Conservation (phyloP, 1,140 invertebrate genomes). For the Protaetia brevitarsis region DNA sequence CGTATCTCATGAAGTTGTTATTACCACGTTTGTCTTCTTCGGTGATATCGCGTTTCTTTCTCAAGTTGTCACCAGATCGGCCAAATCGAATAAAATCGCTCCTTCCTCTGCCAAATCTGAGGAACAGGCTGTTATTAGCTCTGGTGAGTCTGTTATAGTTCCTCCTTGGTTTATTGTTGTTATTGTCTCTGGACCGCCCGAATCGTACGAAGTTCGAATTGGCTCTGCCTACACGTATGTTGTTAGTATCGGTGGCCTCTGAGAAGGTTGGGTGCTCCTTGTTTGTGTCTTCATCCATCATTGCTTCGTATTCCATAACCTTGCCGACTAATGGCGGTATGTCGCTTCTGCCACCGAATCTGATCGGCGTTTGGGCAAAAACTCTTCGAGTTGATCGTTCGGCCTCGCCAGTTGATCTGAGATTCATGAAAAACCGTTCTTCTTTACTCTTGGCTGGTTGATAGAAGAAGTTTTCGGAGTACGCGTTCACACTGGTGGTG, state of each 20-base stretch:
- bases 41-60: neutral
- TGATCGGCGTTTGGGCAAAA: neutral
- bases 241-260: slow-evolving; percentile 17
- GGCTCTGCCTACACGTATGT: slow-evolving; percentile 28
- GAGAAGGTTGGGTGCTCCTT: neutral
- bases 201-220: slow-evolving; percentile 34
- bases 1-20: slow-evolving; percentile 24
- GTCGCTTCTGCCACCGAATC: slow-evolving; percentile 9
- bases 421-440: neutral
- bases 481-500: neutral
- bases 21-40: slow-evolving; percentile 16
- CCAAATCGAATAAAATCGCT: slow-evolving; percentile 9
- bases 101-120: slow-evolving; percentile 3
- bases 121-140: slow-evolving; percentile 25
- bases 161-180: neutral
- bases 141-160: slow-evolving; percentile 29
- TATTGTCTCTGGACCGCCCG: slow-evolving; percentile 20
- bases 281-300: neutral
- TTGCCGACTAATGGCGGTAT: slow-evolving; percentile 4
- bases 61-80: neutral
- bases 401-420: neutral
- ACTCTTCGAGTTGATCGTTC: neutral
- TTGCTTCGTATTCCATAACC: neutral
- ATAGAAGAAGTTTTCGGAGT: neutral
- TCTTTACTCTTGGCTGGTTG: neutral